phyloP scores from a whole-genome alignment of 2,888 invertebrate species.

The Helobdella robusta region DNA sequence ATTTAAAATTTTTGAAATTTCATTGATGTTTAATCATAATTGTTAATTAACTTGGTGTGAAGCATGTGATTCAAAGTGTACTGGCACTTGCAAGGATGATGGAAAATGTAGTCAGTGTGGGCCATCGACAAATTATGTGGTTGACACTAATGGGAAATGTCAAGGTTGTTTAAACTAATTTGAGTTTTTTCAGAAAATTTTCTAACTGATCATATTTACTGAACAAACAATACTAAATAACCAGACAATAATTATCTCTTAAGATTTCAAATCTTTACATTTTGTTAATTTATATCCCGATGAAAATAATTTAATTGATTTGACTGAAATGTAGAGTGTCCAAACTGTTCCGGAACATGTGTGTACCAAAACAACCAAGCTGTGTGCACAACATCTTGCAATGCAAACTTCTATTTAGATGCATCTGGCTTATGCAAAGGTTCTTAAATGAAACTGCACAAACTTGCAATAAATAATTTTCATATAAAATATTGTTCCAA shows the following conservation, averaged over 20 bases:
- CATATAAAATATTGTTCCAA: too few species aligned
- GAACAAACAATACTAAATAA: neutral
- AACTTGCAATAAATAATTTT: too few species aligned
- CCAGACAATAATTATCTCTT: neutral
- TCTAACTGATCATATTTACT: neutral
- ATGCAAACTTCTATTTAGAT: constrained; percentile 9
- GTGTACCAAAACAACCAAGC: neutral
- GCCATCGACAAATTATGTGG: constrained; percentile 5
- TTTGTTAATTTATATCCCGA: neutral
- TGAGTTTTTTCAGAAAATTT: neutral
- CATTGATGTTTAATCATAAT: neutral
- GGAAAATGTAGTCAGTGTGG: constrained; percentile 24
- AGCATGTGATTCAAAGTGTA: constrained; percentile 16
- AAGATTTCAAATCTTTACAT: neutral
- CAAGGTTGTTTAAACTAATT: constrained; percentile 10
- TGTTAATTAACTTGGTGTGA: neutral
- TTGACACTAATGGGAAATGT: constrained; percentile 11
- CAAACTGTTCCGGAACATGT: constrained; percentile 21
- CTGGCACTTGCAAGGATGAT: constrained; percentile 17
- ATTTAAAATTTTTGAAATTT: neutral
- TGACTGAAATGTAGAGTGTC: constrained; percentile 5
- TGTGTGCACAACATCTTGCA: constrained; percentile 17
- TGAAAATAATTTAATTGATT: neutral
- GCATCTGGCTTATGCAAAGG: neutral
- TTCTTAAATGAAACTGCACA: too few species aligned